Conservation (phyloP, 2,888 invertebrate species). For the Odontomyia ornata region DNA sequence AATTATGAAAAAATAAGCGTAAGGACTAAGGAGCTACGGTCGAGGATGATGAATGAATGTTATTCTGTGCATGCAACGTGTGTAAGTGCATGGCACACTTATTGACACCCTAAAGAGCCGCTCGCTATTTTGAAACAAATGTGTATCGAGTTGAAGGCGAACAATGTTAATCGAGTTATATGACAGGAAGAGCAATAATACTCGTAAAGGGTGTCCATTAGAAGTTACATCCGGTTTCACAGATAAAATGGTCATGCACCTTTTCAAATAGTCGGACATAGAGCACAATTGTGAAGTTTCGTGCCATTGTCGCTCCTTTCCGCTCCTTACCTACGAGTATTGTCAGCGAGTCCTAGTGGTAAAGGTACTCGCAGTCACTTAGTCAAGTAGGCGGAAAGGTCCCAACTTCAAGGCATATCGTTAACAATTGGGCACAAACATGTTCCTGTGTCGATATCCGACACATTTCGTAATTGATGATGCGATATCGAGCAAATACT, state of each 20-base stretch:
- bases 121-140: not conserved
- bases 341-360: not conserved
- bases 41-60: not conserved
- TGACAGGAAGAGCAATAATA: conserved; percentile 6
- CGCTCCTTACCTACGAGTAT: conserved; percentile 19
- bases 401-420: not conserved
- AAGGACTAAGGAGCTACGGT: not conserved
- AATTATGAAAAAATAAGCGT: not conserved
- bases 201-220: conserved; percentile 20
- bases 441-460: no score
- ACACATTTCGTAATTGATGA: no score
- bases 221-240: conserved; percentile 33
- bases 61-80: conserved; percentile 1
- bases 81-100: not conserved
- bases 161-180: conserved; percentile 16
- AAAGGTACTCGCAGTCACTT: not conserved
- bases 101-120: conserved; percentile 6
- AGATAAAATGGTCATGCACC: conserved; percentile 31
- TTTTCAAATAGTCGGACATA: not conserved
- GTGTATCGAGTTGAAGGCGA: conserved; percentile 14
- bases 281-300: conserved; percentile 20
- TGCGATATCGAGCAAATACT: no score
- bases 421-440: not conserved
- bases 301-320: conserved; percentile 12
- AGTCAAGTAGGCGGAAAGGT: conserved; percentile 24